A percentile compares a stretch with the other conserved stretches of the same genome.
phyloP scores from a whole-genome alignment of 2,113 vertebrate species.

The Herpailurus yagouaroundi region DNA sequence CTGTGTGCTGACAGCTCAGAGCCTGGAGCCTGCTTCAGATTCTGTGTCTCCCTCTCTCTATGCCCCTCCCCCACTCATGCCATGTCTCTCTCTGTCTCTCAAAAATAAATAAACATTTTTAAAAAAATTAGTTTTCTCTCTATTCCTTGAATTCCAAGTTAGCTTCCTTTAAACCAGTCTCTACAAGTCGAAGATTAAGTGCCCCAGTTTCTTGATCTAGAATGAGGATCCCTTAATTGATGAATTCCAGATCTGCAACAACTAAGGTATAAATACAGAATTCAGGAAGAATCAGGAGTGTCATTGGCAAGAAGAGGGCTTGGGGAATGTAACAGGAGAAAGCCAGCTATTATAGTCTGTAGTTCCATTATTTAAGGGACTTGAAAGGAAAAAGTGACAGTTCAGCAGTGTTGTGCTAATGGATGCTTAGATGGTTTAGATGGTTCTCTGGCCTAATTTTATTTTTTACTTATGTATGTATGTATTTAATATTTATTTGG shows the following conservation, averaged over 20 bases:
- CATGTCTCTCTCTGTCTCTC: too few relatives aligned
- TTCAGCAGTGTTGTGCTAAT: background rate
- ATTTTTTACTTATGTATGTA: background rate
- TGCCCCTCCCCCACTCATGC: too few relatives aligned
- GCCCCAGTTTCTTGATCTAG: background rate
- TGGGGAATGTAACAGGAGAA: background rate
- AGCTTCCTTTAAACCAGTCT: background rate
- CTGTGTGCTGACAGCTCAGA: too few relatives aligned
- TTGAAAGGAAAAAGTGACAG: background rate
- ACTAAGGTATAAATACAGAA: background rate
- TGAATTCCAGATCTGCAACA: background rate
- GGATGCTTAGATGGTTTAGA: background rate
- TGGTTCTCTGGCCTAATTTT: background rate
- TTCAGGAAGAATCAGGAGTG: background rate
- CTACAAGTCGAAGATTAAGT: background rate
- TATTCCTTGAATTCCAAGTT: background rate
- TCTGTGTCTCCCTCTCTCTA: too few relatives aligned
- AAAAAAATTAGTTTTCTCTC: background rate
- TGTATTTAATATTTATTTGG: too few relatives aligned
- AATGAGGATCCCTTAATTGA: background rate
- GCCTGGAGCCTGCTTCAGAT: too few relatives aligned
- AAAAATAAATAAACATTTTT: too few relatives aligned
- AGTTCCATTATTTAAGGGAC: background rate
- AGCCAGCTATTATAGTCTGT: background rate
- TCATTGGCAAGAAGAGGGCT: background rate